Base-by-base conservation (phyloP, 2,888 invertebrate species). In the Zele albiditarsus region DNA sequence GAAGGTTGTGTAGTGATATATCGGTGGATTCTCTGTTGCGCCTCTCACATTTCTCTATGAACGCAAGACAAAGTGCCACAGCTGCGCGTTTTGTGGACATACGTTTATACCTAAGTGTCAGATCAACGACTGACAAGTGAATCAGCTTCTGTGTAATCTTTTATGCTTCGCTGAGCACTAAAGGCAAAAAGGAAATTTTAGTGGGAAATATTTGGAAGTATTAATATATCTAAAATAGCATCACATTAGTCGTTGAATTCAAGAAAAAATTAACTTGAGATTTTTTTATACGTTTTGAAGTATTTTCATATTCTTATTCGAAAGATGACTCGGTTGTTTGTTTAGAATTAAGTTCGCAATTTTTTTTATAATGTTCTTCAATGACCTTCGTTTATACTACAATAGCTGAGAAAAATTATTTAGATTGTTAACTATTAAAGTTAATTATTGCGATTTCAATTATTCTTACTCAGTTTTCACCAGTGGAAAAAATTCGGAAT, bases 41-140 rank as follows among this genome's bases (percentile, higher is more conserved):
- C 31, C 62, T 28, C 62, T 28, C 27, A 27, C 62, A 62, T 62
- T 62, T 31, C 62, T 62, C 46, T 46, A 46, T 49, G 28, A 46
- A 49, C 27, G 49, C 38, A 12, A 42, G 49, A 67, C 49, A 38
- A 57, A 70, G 69, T 70, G 58, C 23, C 57, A 70, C 69, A 70
- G 69, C 69, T 70, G 69, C 58, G 66, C 25, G 58, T 73, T 68
- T 71, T 20, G 25, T 58, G 57, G 60, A 20, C 33, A 63, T 16
- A 58, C 70, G 62, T 58, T 42, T 70, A 70, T 58, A 46, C 70
- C 62, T 25, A 46, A 57, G 27, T 25, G 65, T 63, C 53, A 33
- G 57, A 46, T 70, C 53, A 70, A 70, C 33, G 69, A 57, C 28
- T 20, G 31, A 31, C 62, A 62, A 62, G n/a, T 28, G 31, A 62